A percentile compares a stretch with the other conserved stretches of the same genome.
These are phyloP conservation scores for Poeciliopsis turrubarensis DNA, from an alignment of 2,113 vertebrate species.

Conservation along the genomic window DNA sequence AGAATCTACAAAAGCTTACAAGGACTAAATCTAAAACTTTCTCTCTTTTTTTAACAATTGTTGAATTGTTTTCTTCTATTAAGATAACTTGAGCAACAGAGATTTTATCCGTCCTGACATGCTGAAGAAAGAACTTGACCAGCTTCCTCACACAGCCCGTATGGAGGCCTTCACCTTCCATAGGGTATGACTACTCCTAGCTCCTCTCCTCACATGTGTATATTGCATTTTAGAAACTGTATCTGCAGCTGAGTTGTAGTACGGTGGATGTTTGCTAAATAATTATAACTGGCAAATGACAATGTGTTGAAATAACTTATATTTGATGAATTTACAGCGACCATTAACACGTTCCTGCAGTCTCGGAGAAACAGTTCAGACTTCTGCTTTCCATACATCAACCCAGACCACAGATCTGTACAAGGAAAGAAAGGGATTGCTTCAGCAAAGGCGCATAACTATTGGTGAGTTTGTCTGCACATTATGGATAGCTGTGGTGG, in stretches of 20 bases:
- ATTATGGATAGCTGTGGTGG: not conserved
- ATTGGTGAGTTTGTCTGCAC: conserved; percentile 49
- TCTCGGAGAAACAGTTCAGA: conserved; percentile 50
- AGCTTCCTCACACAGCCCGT: conserved; percentile 43
- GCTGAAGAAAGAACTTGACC: conserved; percentile 58
- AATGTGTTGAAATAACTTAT: no score
- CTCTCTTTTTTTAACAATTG: conserved; percentile 24
- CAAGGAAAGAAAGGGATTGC: conserved; percentile 30
- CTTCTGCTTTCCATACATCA: conserved; percentile 52
- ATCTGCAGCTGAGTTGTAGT: not conserved
- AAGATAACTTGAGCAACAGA: conserved; percentile 71
- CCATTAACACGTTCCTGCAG: conserved; percentile 61
- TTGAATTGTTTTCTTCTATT: conserved; percentile 27
- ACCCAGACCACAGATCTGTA: conserved; percentile 33
- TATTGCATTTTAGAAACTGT: conserved; percentile 24
- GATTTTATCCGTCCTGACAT: conserved; percentile 55
- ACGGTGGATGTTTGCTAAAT: not conserved
- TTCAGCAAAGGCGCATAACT: conserved; percentile 53
- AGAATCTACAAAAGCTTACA: not conserved
- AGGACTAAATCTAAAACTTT: not conserved
- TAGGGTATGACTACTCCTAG: conserved; percentile 49
- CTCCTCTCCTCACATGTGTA: conserved; percentile 13
- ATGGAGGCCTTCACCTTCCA: conserved; percentile 63
- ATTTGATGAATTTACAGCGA: conserved; percentile 47
- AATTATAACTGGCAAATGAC: no score